phyloP scores from a whole-genome alignment of 2,888 invertebrate genomes.

The Diaperis boleti region DNA sequence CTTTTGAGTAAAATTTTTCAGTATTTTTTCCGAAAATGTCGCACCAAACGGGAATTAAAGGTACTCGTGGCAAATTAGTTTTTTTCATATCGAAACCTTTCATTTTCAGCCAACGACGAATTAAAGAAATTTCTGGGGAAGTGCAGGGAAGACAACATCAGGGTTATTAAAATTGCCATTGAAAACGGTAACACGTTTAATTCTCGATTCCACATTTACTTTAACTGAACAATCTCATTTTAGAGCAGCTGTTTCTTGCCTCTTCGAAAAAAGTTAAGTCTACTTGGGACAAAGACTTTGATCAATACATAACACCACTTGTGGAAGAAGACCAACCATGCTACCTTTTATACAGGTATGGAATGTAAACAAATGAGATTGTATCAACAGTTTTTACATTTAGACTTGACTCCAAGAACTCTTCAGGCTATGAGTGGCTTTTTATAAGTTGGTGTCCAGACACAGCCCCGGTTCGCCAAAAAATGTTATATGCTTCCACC shows the following conservation, averaged over 20 bases:
- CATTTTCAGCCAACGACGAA: slow-evolving; percentile 79
- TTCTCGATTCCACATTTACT: neutral
- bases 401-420: slow-evolving; percentile 82
- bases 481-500: slow-evolving; percentile 98
- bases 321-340: slow-evolving; percentile 87
- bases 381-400: slow-evolving; percentile 27
- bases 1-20: slow-evolving; percentile 39
- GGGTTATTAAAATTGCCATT: slow-evolving; percentile 86
- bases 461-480: slow-evolving; percentile 88
- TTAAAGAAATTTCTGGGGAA: slow-evolving; percentile 85
- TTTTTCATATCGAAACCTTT: slow-evolving; percentile 17
- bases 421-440: slow-evolving; percentile 91
- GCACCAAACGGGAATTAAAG: slow-evolving; percentile 92
- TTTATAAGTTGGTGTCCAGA: slow-evolving; percentile 96
- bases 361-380: too few relatives aligned
- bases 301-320: slow-evolving; percentile 77
- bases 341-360: slow-evolving; percentile 89
- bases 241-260: slow-evolving; percentile 82
- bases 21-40: slow-evolving; percentile 73
- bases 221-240: slow-evolving; percentile 14
- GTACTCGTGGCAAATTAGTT: slow-evolving; percentile 65
- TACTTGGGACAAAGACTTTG: slow-evolving; percentile 89
- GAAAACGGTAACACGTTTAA: slow-evolving; percentile 74
- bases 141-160: slow-evolving; percentile 83
- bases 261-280: slow-evolving; percentile 75